Percentiles rank a stretch among this genome's conserved stretches.
phyloP scores from a whole-genome alignment of 1,140 invertebrate species.

The Spodoptera litura region DNA sequence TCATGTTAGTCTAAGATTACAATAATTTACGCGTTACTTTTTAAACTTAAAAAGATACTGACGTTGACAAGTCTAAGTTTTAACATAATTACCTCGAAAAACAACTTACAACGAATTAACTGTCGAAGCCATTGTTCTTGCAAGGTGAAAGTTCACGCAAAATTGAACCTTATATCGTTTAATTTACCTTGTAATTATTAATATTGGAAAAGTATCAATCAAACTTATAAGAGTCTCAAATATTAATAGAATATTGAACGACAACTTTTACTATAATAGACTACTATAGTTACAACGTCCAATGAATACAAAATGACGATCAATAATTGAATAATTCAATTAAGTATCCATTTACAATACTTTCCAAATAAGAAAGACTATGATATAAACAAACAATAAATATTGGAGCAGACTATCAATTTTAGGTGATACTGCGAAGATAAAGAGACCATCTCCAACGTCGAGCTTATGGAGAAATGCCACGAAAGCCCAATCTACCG shows the following conservation, averaged over 20 bases:
- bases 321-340: constrained; percentile 9
- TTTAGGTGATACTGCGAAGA: constrained; percentile 9
- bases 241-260: background rate
- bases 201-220: constrained; percentile 8
- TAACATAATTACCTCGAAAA: background rate
- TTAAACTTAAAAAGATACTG: no score
- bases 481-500: no score
- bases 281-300: no score
- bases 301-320: background rate
- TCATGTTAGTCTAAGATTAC: no score
- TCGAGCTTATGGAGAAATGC: no score
- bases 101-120: background rate
- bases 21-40: background rate
- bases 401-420: constrained; percentile 16
- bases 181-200: background rate
- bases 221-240: background rate
- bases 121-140: background rate
- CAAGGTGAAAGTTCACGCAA: background rate
- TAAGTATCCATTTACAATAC: background rate
- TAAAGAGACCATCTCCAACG: background rate
- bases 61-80: background rate
- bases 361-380: constrained; percentile 12
- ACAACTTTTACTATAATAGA: background rate
- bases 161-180: background rate
- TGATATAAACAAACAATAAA: constrained; percentile 2